Conservation (phyloP, 2,113 vertebrate genomes). For the Sclerurus mexicanus region DNA sequence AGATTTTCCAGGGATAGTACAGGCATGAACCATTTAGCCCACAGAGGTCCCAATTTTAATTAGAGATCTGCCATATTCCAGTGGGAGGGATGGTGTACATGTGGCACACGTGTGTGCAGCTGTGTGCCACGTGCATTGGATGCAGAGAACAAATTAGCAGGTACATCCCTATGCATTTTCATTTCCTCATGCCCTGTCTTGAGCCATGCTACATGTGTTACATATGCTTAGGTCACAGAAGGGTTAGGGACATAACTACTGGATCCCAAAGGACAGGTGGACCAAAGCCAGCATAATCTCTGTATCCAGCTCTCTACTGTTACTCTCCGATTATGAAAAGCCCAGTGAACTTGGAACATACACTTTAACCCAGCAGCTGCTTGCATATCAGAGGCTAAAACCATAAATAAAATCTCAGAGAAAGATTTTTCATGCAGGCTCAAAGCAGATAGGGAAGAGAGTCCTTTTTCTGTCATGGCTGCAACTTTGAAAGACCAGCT, state of each 20-base stretch:
- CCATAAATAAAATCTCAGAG: not conserved
- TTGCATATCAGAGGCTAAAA: not conserved
- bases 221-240: not conserved
- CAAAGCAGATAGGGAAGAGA: not conserved
- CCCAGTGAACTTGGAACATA: not conserved
- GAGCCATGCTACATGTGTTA: not conserved
- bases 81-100: accelerated
- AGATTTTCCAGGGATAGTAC: not conserved
- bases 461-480: not conserved
- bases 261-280: not conserved
- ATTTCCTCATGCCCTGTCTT: not conserved
- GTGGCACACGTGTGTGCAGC: not conserved
- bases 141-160: not conserved
- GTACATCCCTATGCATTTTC: not conserved
- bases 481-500: not conserved
- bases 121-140: not conserved
- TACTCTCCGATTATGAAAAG: conserved; percentile 19
- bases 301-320: not conserved
- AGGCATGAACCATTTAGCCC: not conserved
- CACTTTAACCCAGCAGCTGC: not conserved
- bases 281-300: conserved; percentile 16
- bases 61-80: not conserved
- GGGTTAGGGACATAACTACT: not conserved
- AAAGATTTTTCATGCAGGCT: not conserved
- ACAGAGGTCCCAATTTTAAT: not conserved